A percentile compares a stretch with the other conserved stretches of the same genome.
These are phyloP conservation scores for Montipora capricornis DNA, from an alignment of 64 coral and sea anemone genomes.

Conservation along the genomic window DNA sequence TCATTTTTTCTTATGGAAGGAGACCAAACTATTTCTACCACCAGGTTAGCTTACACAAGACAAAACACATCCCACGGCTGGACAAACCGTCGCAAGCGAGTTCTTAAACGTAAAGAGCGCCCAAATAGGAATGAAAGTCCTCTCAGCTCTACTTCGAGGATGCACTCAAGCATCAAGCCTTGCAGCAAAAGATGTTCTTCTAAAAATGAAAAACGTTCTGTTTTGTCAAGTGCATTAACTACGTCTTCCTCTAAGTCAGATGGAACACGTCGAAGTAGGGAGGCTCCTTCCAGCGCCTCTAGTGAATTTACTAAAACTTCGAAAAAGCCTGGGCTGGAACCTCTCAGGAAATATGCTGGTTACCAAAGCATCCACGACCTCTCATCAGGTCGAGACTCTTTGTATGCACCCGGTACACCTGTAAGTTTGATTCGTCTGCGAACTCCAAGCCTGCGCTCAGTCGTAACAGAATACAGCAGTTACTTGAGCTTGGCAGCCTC, in stretches of 20 bases:
- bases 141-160: slow-evolving; percentile 15
- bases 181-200: neutral
- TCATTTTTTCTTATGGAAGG: slow-evolving; percentile 24
- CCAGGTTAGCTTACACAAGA: neutral
- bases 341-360: neutral
- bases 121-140: neutral
- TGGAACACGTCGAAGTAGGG: neutral
- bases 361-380: neutral
- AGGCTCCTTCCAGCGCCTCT: neutral
- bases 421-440: slow-evolving; percentile 44
- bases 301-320: neutral
- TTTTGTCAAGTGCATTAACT: slow-evolving; percentile 17
- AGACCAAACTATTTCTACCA: neutral
- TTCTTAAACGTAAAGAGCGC: slow-evolving; percentile 46
- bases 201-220: neutral
- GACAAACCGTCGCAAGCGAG: slow-evolving; percentile 49
- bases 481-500: slow-evolving; percentile 55
- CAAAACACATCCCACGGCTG: neutral
- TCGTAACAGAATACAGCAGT: slow-evolving; percentile 66
- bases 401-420: slow-evolving; percentile 41
- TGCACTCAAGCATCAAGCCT: neutral
- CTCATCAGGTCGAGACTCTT: slow-evolving; percentile 13
- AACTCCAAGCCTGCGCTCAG: slow-evolving; percentile 54
- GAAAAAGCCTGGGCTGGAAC: neutral
- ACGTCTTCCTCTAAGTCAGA: slow-evolving; percentile 6